Percentiles rank a stretch among this genome's conserved stretches.
Conservation (phyloP, 1,140 invertebrate genomes). For the Scylla paramamosain region DNA sequence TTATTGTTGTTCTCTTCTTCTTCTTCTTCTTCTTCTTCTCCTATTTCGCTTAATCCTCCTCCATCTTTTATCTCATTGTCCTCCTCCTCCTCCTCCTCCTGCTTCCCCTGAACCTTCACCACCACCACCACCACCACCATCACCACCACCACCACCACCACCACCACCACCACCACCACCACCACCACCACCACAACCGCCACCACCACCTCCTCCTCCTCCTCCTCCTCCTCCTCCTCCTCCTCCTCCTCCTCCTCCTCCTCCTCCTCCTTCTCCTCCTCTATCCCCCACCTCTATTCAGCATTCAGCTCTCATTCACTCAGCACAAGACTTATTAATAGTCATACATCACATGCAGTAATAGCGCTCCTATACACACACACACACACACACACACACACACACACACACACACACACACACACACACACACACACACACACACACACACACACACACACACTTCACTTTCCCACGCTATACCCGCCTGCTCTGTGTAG, state of each 20-base stretch:
- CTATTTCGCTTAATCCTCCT: neutral
- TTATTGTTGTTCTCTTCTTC: neutral
- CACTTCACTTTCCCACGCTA: neutral
- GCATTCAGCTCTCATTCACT: too few relatives aligned
- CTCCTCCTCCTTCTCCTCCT: too few relatives aligned
- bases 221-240: neutral
- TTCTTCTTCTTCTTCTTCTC: neutral
- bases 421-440: slow-evolving; percentile 44
- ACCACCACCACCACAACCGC: neutral
- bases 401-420: slow-evolving; percentile 53
- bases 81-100: neutral
- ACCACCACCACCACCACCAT: neutral
- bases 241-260: neutral
- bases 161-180: neutral
- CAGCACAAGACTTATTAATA: neutral
- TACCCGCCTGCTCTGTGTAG: too few relatives aligned
- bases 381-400: slow-evolving; percentile 49
- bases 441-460: slow-evolving; percentile 55
- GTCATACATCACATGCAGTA: neutral
- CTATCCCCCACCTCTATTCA: too few relatives aligned
- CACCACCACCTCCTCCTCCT: neutral
- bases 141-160: neutral
- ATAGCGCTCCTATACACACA: slow-evolving; percentile 15
- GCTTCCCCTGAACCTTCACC: too few relatives aligned
- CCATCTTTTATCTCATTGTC: neutral